A percentile compares a stretch with the other conserved stretches of the same genome.
Conservation (phyloP, 2,888 invertebrate species). For the Drosophila cognata region DNA sequence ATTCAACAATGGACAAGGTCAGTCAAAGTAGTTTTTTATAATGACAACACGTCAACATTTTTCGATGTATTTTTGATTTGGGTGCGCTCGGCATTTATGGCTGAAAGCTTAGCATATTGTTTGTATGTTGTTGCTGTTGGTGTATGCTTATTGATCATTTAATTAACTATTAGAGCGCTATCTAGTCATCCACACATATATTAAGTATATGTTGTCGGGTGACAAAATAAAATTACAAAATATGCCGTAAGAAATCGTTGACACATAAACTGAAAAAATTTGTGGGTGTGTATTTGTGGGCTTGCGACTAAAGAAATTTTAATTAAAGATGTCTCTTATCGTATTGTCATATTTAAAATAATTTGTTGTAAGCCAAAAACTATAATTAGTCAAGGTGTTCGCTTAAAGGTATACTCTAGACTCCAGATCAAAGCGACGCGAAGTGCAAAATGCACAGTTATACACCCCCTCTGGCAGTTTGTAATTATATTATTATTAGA, state of each 20-base stretch:
- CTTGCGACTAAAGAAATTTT: background rate
- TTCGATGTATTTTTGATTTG: conserved; percentile 36
- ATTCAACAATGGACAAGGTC: conserved; percentile 78
- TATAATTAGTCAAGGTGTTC: background rate
- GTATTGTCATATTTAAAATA: background rate
- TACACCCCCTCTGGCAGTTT: conserved; percentile 4
- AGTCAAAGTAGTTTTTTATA: conserved; percentile 73
- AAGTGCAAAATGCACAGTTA: background rate
- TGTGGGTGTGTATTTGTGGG: background rate
- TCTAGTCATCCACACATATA: conserved; percentile 26
- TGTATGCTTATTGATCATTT: conserved; percentile 67
- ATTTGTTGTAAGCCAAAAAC: background rate
- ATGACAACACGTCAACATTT: conserved; percentile 65
- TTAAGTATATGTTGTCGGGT: conserved; percentile 2
- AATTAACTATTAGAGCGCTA: conserved; percentile 68
- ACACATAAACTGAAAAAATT: conserved; percentile 5
- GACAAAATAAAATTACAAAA: conserved; percentile 40
- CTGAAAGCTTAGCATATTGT: conserved; percentile 50
- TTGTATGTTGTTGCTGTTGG: conserved; percentile 38
- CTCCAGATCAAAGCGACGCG: background rate
- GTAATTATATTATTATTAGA: conserved; percentile 32
- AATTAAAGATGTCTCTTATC: background rate
- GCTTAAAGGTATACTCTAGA: background rate
- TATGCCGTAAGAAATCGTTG: conserved; percentile 44
- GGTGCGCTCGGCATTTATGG: conserved; percentile 67